Evolutionary conservation across 2,113 vertebrate genomes (phyloP).

Genomic region (Brachypodius melanocephalos): DNA sequence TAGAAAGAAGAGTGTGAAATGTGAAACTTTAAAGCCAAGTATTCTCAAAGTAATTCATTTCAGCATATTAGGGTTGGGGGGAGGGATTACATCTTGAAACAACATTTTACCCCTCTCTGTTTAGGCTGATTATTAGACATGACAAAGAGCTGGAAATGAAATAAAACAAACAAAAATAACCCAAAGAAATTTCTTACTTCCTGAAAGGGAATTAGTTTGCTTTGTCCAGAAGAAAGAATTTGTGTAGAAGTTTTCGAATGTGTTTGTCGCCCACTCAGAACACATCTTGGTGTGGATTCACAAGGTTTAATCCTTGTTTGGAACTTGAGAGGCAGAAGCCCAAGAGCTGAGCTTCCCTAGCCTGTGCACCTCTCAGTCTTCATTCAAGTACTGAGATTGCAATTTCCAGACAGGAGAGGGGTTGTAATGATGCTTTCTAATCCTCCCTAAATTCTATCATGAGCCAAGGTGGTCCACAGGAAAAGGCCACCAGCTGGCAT

Average conservation of each 20-base stretch:
- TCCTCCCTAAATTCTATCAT: not conserved
- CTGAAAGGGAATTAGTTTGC: not conserved
- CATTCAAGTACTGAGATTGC: not conserved
- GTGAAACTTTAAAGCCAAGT: not conserved
- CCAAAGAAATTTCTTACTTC: not conserved
- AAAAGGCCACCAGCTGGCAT: not conserved
- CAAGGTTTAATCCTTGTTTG: not conserved
- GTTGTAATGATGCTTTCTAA: not conserved
- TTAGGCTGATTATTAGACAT: not conserved
- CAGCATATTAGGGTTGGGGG: not conserved
- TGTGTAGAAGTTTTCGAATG: not conserved
- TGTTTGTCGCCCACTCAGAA: not conserved
- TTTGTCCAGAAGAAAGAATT: not conserved
- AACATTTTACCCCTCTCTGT: not conserved
- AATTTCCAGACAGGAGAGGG: not conserved
- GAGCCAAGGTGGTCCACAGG: not conserved
- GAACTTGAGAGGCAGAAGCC: not conserved
- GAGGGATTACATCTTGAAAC: not conserved
- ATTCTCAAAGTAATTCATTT: not conserved
- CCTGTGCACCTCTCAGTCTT: not conserved
- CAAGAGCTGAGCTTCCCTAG: not conserved
- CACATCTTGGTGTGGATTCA: not conserved
- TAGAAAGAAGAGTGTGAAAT: constrained; percentile 11
- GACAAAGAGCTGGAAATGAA: not conserved
- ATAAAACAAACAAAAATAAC: not conserved